Evolutionary conservation across 2,113 vertebrate genomes (phyloP).

Genomic region (Trematomus loennbergii): DNA sequence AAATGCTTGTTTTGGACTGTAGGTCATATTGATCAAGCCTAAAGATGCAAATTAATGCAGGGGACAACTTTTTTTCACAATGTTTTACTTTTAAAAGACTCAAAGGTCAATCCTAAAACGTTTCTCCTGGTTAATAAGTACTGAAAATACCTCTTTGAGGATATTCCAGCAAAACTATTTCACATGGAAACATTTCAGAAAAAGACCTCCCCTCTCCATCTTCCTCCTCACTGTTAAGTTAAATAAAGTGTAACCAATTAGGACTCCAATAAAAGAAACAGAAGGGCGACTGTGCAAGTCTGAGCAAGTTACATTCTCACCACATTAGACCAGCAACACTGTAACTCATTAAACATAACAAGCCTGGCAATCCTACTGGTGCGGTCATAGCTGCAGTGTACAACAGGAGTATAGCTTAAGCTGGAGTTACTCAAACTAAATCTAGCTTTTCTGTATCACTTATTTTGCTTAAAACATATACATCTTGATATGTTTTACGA

Average conservation of each 20-base stretch:
- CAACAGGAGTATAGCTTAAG: background rate
- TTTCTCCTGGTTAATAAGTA: background rate
- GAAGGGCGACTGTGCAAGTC: constrained; percentile 10
- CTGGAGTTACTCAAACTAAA: background rate
- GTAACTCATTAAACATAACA: constrained; percentile 45
- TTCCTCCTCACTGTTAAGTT: background rate
- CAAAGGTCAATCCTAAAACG: background rate
- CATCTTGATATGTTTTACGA: constrained; percentile 2
- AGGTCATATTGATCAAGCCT: background rate
- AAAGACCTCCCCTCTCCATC: background rate
- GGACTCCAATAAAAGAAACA: background rate
- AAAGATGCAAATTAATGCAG: background rate
- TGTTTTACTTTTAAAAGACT: background rate
- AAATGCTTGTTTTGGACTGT: background rate
- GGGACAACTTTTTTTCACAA: background rate
- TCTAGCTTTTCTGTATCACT: background rate
- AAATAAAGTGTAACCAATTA: constrained; percentile 6
- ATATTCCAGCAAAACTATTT: constrained; percentile 31
- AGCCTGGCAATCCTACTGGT: background rate
- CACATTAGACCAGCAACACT: constrained; percentile 8
- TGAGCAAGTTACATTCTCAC: constrained; percentile 23
- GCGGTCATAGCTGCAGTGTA: background rate
- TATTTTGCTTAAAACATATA: background rate
- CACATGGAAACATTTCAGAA: constrained; percentile 2
- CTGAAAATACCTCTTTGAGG: constrained; percentile 6